Evolutionary conservation across 2,113 vertebrate genomes (phyloP).

Genomic region (Felis chaus): DNA sequence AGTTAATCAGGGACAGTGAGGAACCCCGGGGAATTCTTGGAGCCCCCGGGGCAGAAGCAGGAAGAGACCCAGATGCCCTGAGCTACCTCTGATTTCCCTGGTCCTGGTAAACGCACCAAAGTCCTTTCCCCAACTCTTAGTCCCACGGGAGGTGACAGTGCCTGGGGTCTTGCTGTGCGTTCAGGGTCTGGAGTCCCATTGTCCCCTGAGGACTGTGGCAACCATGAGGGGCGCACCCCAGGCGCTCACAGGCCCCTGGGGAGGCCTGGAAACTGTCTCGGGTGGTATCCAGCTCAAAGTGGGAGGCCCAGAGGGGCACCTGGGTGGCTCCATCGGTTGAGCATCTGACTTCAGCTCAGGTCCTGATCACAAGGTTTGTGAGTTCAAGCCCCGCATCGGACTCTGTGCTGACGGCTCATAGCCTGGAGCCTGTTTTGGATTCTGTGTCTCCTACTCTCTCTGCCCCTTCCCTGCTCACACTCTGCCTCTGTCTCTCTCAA

Average conservation of each 20-base stretch:
- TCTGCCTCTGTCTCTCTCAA: no score
- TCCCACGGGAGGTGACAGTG: neutral
- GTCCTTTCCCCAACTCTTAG: fast-evolving
- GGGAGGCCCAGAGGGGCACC: neutral
- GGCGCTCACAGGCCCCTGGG: fast-evolving
- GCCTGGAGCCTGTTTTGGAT: no score
- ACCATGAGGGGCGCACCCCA: neutral
- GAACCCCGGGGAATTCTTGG: neutral
- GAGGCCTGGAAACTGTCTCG: fast-evolving
- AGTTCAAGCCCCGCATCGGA: no score
- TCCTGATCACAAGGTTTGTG: no score
- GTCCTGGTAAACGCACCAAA: neutral
- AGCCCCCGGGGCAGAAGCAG: neutral
- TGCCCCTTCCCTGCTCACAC: no score
- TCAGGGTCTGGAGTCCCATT: neutral
- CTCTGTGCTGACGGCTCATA: no score
- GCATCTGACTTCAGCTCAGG: no score
- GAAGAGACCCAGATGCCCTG: neutral
- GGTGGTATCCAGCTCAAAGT: fast-evolving
- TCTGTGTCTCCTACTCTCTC: no score
- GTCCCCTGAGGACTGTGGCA: neutral
- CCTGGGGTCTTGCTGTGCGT: neutral
- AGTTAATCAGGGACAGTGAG: neutral
- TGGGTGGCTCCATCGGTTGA: no score
- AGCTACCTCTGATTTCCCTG: neutral